Evolutionary conservation across 2,888 invertebrate genomes (phyloP).

Genomic region (Xestia ashworthii): DNA sequence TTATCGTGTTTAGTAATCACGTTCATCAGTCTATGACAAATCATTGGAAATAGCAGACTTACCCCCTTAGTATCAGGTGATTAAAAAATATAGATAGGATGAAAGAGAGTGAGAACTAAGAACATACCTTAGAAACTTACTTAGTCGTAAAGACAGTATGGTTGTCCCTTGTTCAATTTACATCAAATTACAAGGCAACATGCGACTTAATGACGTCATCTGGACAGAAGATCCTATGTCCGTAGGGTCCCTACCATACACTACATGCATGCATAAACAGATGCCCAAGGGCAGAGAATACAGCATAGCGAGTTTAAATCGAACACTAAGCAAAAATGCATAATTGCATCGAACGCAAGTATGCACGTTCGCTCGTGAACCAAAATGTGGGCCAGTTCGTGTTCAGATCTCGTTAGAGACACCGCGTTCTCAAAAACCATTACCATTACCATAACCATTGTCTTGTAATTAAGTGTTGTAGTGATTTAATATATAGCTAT

Average conservation of each 20-base stretch:
- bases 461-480: too few relatives aligned
- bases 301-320: too few relatives aligned
- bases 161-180: slow-evolving; percentile 18
- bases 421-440: too few relatives aligned
- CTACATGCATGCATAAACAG: slow-evolving; percentile 12
- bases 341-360: too few relatives aligned
- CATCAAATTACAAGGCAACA: slow-evolving; percentile 24
- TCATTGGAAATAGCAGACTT: neutral
- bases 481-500: too few relatives aligned
- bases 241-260: neutral
- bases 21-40: neutral
- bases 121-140: neutral
- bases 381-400: too few relatives aligned
- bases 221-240: neutral
- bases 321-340: too few relatives aligned
- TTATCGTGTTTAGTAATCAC: neutral
- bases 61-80: neutral
- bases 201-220: slow-evolving; percentile 6
- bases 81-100: neutral
- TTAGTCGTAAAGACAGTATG: neutral
- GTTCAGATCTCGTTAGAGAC: too few relatives aligned
- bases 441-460: too few relatives aligned
- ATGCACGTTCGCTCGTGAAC: too few relatives aligned
- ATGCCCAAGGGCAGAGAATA: neutral
- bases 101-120: neutral